These are phyloP conservation scores for Characodon lateralis DNA, from an alignment of 2,797 vertebrate genomes.

Conservation along the genomic window DNA sequence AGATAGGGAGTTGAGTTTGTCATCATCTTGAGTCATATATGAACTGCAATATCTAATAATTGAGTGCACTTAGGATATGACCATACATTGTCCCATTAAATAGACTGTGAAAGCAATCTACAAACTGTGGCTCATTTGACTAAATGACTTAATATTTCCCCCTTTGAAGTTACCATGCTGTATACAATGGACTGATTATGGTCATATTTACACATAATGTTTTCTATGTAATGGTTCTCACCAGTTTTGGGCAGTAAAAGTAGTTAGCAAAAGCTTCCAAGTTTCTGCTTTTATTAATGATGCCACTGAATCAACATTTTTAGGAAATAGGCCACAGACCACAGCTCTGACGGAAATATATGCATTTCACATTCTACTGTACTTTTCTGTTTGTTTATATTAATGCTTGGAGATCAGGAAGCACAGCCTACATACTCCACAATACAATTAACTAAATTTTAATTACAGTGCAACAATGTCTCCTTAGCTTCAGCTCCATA, in stretches of 20 bases:
- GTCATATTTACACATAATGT: not conserved
- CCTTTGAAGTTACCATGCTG: not conserved
- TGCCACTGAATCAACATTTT: not conserved
- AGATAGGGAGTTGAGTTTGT: not conserved
- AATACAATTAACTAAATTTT: conserved; percentile 42
- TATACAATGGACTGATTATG: not conserved
- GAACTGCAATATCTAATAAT: not conserved
- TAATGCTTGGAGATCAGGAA: not conserved
- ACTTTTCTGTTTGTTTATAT: not conserved
- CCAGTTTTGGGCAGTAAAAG: not conserved
- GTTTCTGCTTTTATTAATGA: no score
- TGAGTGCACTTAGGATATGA: not conserved
- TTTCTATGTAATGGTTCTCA: not conserved
- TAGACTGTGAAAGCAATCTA: not conserved
- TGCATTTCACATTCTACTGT: not conserved
- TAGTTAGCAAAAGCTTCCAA: not conserved
- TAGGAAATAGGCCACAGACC: not conserved
- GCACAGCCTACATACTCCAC: conserved; percentile 2
- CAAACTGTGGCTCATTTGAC: not conserved
- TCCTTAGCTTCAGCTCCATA: conserved; percentile 19
- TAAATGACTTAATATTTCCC: not conserved
- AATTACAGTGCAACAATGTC: conserved; percentile 32
- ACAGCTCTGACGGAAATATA: not conserved
- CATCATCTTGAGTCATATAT: not conserved
- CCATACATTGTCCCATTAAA: not conserved